These are phyloP conservation scores for Neocrepidodera transversa DNA, from an alignment of 2,888 invertebrate genomes.

Conservation along the genomic window DNA sequence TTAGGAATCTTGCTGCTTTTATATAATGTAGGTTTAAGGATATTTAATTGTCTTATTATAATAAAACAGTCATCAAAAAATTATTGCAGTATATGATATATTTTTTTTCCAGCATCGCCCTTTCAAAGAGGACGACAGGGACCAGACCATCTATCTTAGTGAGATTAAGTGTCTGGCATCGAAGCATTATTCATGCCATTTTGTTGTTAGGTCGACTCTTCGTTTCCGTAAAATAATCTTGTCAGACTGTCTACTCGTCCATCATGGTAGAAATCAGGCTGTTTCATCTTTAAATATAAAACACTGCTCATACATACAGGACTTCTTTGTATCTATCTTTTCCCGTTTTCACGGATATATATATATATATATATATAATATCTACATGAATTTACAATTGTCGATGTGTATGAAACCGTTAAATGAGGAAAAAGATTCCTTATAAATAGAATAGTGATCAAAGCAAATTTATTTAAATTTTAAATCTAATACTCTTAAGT, in stretches of 20 bases:
- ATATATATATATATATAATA: no score
- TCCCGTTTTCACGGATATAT: no score
- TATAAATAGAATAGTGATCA: slow-evolving; percentile 27
- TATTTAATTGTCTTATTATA: background rate
- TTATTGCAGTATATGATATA: background rate
- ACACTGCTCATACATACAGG: slow-evolving; percentile 9
- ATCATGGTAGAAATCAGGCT: slow-evolving; percentile 21
- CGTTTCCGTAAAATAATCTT: slow-evolving; percentile 30
- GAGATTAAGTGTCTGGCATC: slow-evolving; percentile 27
- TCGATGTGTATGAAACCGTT: background rate
- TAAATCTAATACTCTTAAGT: slow-evolving; percentile 38
- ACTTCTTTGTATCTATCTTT: no score
- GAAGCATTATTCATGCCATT: slow-evolving; percentile 28
- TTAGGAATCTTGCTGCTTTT: background rate
- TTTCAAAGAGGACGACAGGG: slow-evolving; percentile 9
- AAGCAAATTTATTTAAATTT: slow-evolving; percentile 33
- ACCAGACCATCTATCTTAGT: slow-evolving; percentile 21
- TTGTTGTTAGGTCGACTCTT: slow-evolving; percentile 23
- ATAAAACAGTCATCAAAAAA: background rate
- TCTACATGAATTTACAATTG: no score
- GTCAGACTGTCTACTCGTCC: slow-evolving; percentile 26
- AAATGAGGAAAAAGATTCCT: no score
- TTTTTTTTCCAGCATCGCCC: background rate
- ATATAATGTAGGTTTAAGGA: background rate
- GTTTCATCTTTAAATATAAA: slow-evolving; percentile 26